These are phyloP conservation scores for Delichon dasypus DNA, from an alignment of 2,797 vertebrate species.

Conservation along the genomic window DNA sequence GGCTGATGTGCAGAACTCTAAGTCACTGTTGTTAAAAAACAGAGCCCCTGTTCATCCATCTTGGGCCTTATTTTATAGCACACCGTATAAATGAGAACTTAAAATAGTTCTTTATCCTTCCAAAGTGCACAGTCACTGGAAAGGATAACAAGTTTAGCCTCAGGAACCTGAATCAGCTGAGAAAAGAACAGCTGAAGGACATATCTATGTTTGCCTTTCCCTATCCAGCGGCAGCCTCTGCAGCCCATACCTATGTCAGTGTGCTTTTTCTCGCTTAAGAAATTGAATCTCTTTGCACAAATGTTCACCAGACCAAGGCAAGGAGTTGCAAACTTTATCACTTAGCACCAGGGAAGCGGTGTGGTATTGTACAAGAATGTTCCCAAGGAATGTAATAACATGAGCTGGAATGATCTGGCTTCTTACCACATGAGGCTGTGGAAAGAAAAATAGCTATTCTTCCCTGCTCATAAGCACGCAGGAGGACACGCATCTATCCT, in stretches of 20 bases:
- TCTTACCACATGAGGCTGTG: neutral
- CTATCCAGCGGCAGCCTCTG: neutral
- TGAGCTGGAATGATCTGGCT: neutral
- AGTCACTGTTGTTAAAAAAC: slow-evolving; percentile 60
- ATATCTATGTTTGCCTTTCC: neutral
- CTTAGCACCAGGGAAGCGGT: neutral
- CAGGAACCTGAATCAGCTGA: neutral
- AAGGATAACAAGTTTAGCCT: slow-evolving; percentile 2
- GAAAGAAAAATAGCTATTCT: slow-evolving; percentile 11
- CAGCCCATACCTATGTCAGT: neutral
- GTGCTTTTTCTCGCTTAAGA: neutral
- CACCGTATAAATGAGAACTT: slow-evolving; percentile 39
- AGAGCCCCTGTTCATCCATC: slow-evolving; percentile 60
- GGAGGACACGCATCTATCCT: neutral
- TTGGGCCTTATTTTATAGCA: slow-evolving; percentile 54
- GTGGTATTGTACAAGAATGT: slow-evolving; percentile 2
- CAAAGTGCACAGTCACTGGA: slow-evolving; percentile 42
- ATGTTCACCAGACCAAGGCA: neutral
- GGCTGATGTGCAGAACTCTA: slow-evolving; percentile 50
- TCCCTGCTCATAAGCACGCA: neutral
- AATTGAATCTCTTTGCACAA: neutral
- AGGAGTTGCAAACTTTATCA: slow-evolving; percentile 5
- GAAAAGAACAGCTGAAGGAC: neutral
- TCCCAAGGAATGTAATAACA: slow-evolving; percentile 41
- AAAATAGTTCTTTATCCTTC: slow-evolving; percentile 41